Evolutionary conservation across 2,888 invertebrate genomes (phyloP).

Genomic region (Dasysyrphus tricinctus): DNA sequence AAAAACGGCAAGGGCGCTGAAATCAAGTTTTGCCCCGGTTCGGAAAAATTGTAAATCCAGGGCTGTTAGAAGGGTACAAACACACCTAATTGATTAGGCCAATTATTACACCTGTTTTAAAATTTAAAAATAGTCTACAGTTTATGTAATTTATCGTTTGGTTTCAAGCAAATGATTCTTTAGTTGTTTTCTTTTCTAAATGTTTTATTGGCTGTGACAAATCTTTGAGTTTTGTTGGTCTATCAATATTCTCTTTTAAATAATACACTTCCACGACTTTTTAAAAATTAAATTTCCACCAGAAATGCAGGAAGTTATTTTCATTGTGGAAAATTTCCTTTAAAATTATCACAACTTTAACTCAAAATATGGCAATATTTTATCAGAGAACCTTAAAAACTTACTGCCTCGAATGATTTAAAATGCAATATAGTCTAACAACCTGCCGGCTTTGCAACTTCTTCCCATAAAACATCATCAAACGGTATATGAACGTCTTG

Average conservation of each 20-base stretch:
- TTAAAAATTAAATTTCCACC: background rate
- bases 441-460: constrained; percentile 7
- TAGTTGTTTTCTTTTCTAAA: too few species aligned
- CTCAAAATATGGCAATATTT: background rate
- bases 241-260: background rate
- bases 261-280: background rate
- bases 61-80: too few species aligned
- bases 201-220: too few species aligned
- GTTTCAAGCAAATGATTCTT: too few species aligned
- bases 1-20: too few species aligned
- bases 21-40: too few species aligned
- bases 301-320: background rate
- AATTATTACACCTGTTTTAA: too few species aligned
- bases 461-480: constrained; percentile 19
- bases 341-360: background rate
- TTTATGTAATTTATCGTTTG: too few species aligned
- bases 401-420: background rate
- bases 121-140: too few species aligned
- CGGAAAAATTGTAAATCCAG: too few species aligned
- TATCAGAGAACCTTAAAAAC: constrained; percentile 3
- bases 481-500: constrained; percentile 3
- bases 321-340: background rate
- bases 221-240: too few species aligned
- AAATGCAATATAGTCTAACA: constrained; percentile 5
- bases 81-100: too few species aligned